Conservation (phyloP, 2,888 invertebrate genomes). For the Spilarctia lutea region DNA sequence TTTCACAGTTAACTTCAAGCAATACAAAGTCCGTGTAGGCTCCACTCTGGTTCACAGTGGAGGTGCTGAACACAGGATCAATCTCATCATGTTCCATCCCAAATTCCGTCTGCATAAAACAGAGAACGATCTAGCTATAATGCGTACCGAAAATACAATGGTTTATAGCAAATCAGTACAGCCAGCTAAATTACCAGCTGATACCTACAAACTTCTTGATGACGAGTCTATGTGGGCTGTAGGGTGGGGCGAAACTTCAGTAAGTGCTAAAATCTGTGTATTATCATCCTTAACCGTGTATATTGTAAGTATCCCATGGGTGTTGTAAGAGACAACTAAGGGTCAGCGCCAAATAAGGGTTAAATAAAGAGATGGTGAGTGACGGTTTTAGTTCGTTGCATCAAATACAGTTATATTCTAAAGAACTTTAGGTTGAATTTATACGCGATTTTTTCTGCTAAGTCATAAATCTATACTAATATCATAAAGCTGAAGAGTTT, state of each 20-base stretch:
- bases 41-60: neutral
- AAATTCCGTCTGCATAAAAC: neutral
- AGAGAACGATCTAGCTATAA: constrained; percentile 8
- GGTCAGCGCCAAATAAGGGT: no score
- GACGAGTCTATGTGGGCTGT: constrained; percentile 8
- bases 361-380: no score
- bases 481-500: no score
- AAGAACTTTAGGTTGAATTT: no score
- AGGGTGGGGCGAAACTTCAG: constrained; percentile 15
- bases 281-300: neutral
- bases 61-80: neutral
- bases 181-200: neutral
- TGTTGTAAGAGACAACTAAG: no score
- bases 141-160: neutral
- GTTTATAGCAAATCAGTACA: neutral
- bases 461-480: no score
- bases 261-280: neutral
- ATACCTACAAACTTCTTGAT: neutral
- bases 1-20: neutral
- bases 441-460: no score
- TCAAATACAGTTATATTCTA: no score
- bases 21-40: constrained; percentile 5
- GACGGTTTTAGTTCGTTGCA: no score
- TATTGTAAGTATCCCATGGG: no score
- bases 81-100: constrained; percentile 10